Percentiles rank a stretch among this genome's conserved stretches.
These are phyloP conservation scores for Machimus rusticus DNA, from an alignment of 2,888 invertebrate species.

Conservation along the genomic window DNA sequence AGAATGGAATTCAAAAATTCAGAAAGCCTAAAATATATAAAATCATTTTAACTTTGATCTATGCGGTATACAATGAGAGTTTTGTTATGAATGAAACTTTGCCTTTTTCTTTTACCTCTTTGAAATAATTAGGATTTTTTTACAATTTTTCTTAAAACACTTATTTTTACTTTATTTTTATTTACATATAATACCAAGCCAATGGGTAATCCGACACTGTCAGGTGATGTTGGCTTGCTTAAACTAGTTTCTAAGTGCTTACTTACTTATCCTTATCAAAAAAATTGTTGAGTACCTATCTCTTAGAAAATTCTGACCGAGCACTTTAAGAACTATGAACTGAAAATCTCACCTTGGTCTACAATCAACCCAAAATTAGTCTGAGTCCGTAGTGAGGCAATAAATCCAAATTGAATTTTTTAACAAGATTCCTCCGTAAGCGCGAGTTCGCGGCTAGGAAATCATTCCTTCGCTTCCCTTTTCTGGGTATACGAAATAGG, in stretches of 20 bases:
- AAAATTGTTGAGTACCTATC: not conserved
- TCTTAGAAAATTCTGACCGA: not conserved
- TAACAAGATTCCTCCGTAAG: conserved; percentile 14
- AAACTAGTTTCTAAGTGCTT: not conserved
- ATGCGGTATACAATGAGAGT: too few species aligned
- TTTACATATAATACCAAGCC: too few species aligned
- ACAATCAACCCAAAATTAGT: not conserved
- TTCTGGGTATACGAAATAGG: not conserved
- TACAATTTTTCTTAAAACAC: too few species aligned
- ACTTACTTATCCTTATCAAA: not conserved
- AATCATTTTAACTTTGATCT: too few species aligned
- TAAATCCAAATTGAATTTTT: conserved; percentile 21
- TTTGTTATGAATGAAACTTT: too few species aligned
- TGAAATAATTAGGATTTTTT: too few species aligned
- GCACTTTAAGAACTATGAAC: not conserved
- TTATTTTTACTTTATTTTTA: too few species aligned
- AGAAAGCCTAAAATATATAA: too few species aligned
- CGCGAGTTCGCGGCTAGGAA: not conserved
- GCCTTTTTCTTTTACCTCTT: too few species aligned
- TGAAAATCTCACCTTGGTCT: not conserved
- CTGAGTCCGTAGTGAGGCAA: not conserved
- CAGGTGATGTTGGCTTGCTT: too few species aligned
- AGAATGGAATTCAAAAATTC: too few species aligned
- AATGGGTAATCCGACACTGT: too few species aligned
- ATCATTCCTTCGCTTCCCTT: not conserved